phyloP scores from a whole-genome alignment of 2,113 vertebrate genomes.

The Etheostoma spectabile region DNA sequence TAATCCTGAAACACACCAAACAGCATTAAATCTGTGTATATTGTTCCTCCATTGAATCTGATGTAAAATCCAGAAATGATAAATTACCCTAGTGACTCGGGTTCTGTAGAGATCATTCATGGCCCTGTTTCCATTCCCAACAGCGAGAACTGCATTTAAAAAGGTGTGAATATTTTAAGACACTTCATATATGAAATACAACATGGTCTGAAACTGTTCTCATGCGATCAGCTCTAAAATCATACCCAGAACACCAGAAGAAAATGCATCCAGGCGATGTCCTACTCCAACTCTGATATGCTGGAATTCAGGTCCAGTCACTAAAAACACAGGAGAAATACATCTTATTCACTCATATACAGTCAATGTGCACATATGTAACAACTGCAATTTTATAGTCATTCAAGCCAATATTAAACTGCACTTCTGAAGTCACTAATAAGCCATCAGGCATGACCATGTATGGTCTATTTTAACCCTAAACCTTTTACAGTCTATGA shows the following conservation, averaged over 20 bases:
- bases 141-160: slow-evolving; percentile 86
- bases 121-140: slow-evolving; percentile 85
- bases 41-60: not conserved
- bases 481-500: no score
- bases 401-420: not conserved
- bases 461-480: not conserved
- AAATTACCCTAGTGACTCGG: slow-evolving; percentile 89
- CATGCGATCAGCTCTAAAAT: not conserved
- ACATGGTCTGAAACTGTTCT: not conserved
- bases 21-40: not conserved
- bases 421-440: not conserved
- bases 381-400: not conserved
- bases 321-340: slow-evolving; percentile 74
- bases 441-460: not conserved
- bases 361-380: not conserved
- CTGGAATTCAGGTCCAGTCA: slow-evolving; percentile 87
- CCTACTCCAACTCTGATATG: slow-evolving; percentile 88
- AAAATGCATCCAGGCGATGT: slow-evolving; percentile 87
- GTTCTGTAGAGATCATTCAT: slow-evolving; percentile 84
- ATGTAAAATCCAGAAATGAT: slow-evolving; percentile 8
- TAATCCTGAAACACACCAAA: slow-evolving; percentile 86
- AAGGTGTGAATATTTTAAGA: slow-evolving; percentile 9
- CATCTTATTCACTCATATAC: not conserved
- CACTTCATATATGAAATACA: not conserved
- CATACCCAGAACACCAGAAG: slow-evolving; percentile 93